phyloP scores from a whole-genome alignment of 2,888 invertebrate genomes.

The Polietes domitor region DNA sequence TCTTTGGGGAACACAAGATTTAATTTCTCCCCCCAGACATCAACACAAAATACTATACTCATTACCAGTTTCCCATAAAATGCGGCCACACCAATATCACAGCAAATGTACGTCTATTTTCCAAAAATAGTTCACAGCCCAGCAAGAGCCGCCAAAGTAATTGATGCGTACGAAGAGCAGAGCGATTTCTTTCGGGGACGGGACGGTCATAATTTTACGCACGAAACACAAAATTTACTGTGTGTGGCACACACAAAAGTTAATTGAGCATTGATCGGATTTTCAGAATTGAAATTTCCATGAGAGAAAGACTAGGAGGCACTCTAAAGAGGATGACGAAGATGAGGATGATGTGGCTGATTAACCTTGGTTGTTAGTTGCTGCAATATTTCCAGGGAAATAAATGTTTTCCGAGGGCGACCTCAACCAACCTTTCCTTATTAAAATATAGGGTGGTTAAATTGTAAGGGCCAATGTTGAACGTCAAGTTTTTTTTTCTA shows the following conservation, averaged over 20 bases:
- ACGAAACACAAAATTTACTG: background rate
- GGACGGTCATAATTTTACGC: constrained; percentile 1
- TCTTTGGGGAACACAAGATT: background rate
- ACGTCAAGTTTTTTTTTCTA: too few species aligned
- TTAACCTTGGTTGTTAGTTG: background rate
- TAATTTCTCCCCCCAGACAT: background rate
- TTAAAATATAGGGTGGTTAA: too few species aligned
- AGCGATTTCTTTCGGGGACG: background rate
- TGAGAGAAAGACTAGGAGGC: background rate
- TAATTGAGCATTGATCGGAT: constrained; percentile 15
- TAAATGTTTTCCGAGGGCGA: background rate
- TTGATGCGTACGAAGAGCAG: background rate
- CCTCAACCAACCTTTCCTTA: too few species aligned
- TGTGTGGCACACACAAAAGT: background rate
- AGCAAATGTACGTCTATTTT: background rate
- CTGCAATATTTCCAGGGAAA: background rate
- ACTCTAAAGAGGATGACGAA: background rate
- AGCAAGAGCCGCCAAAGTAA: background rate
- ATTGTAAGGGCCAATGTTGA: background rate
- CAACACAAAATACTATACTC: background rate
- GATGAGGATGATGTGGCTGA: too few species aligned
- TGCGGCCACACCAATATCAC: background rate
- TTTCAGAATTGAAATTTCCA: too few species aligned
- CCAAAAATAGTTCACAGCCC: background rate
- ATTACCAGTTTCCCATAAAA: background rate